A percentile compares a stretch with the other conserved stretches of the same genome.
Evolutionary conservation across 1,140 invertebrate genomes (phyloP).

Genomic region (Neotoxoptera formosana): DNA sequence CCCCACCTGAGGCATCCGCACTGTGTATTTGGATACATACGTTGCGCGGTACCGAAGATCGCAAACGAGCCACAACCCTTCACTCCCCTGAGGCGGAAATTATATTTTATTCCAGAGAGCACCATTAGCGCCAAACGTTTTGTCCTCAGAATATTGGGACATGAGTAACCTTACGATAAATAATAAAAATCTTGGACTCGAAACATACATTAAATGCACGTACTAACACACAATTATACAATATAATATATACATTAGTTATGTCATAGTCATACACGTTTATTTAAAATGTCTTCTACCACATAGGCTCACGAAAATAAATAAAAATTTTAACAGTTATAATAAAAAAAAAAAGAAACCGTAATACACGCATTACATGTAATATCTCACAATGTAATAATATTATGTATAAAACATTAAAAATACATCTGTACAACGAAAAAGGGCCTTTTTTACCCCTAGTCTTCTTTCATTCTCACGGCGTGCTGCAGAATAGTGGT

Average conservation of each 20-base stretch:
- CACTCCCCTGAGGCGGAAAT: not conserved
- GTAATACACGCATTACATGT: not conserved
- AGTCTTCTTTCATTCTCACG: not conserved
- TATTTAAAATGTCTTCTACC: not conserved
- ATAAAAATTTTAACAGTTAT: not conserved
- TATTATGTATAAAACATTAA: slow-evolving; percentile 21
- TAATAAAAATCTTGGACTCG: not conserved
- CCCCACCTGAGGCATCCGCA: too few relatives aligned
- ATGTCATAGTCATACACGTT: not conserved
- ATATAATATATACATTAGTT: not conserved
- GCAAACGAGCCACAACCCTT: not conserved
- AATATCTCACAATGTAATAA: not conserved
- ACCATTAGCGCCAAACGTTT: slow-evolving; percentile 26
- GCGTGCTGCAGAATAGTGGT: not conserved
- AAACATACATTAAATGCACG: not conserved
- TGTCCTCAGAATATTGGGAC: not conserved
- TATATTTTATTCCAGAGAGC: slow-evolving; percentile 38
- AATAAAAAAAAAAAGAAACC: not conserved
- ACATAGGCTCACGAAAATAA: not conserved
- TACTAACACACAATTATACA: not conserved
- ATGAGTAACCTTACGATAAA: not conserved
- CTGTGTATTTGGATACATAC: too few relatives aligned
- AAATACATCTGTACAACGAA: slow-evolving; percentile 26
- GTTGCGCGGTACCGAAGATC: not conserved
- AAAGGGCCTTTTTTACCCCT: not conserved